Conservation (phyloP, 2,888 invertebrate genomes). For the Emesis castigata region DNA sequence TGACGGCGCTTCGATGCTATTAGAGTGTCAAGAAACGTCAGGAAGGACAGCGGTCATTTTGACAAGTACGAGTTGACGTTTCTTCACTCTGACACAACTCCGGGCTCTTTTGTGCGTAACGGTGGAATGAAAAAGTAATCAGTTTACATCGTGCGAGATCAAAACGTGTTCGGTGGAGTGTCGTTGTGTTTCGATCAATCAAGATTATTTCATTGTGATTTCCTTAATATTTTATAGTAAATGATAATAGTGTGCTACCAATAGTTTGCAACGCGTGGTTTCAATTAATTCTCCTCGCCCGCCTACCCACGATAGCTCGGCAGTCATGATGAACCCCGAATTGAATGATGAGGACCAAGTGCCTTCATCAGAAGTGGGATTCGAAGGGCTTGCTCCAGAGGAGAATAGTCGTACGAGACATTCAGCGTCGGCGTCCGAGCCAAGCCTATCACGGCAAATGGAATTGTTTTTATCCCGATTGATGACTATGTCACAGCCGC, state of each 20-base stretch:
- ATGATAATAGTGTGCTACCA: no score
- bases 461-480: not conserved
- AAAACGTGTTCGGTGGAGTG: no score
- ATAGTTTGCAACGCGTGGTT: no score
- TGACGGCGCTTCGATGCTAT: not conserved
- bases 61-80: no score
- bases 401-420: not conserved
- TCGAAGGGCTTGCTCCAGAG: not conserved
- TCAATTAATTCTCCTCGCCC: not conserved
- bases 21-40: not conserved
- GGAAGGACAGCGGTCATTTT: no score
- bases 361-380: not conserved
- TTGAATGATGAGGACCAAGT: not conserved
- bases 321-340: not conserved
- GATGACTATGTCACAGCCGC: not conserved
- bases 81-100: no score
- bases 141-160: no score
- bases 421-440: not conserved
- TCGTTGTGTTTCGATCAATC: no score
- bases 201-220: no score
- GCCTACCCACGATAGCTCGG: not conserved
- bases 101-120: no score
- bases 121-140: no score
- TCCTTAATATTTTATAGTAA: no score
- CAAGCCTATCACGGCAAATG: not conserved